Base-by-base conservation (phyloP, 1,140 invertebrate genomes). In the Hormaphis cornu region DNA sequence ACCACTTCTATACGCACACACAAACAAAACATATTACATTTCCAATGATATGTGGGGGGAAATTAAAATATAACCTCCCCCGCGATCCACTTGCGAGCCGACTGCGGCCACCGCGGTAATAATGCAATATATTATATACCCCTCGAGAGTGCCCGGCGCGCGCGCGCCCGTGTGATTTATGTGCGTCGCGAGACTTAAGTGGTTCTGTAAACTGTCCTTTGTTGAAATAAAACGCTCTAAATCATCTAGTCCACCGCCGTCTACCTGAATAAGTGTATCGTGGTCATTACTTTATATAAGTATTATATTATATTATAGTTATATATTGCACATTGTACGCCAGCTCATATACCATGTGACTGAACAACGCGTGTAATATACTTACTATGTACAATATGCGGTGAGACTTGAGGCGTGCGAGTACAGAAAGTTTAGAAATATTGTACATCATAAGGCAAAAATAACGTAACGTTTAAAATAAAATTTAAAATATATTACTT, bases 181-280 rank as follows among this genome's bases (percentile, higher is more conserved):
- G 59, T 48, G 22, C 42, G 12, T 20, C 37, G 10, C n/a, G 59
- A 63, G 59, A 30, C 42, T 63, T 63, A 63, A 48, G 42, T 63
- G 59, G 59, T 63, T 48, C 59, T 48, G 42, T 48, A 63, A 63
- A 63, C 59, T 63, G 59, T 63, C 59, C 59, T 63, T 63, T 63
- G 59, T 63, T 48, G 42, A 48, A 63, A 30, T 48, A 63, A 48
- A 26, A 44, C 28, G 59, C 59, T 63, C 44, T 63, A 63, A 63
- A 48, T 48, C 44, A 63, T 48, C 59, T 63, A 48, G 59, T 18
- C 26, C 44, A 26, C 59, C 40, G n/a, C n/a, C 24, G 26, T 44
- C 42, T 63, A 63, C 59, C 42, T 44, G n/a, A 46, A 61, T 40
- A 14, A 12, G 20, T 14, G n/a, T 50, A 50, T n/a, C 1, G n/a